Percentiles rank a stretch among this genome's conserved stretches.
phyloP scores from a whole-genome alignment of 2,113 vertebrate species.

The Porphyrio hochstetteri region DNA sequence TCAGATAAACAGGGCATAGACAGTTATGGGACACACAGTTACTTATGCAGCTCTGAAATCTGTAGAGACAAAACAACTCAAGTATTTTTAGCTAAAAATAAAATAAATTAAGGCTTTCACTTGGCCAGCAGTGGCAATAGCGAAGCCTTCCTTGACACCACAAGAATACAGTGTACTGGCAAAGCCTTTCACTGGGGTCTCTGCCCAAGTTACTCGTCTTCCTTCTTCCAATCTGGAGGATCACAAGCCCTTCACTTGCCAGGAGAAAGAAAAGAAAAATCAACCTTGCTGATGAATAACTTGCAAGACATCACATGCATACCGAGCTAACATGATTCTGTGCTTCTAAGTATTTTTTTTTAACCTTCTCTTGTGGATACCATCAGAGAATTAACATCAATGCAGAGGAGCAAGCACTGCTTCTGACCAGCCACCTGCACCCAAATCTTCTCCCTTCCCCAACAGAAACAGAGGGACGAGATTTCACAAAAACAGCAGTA shows the following conservation, averaged over 20 bases:
- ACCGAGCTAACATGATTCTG: fast-evolving
- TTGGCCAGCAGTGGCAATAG: neutral
- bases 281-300: neutral
- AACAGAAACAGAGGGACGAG: neutral
- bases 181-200: neutral
- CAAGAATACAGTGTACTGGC: neutral
- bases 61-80: neutral
- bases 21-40: fast-evolving
- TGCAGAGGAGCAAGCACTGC: neutral
- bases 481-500: neutral
- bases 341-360: neutral
- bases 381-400: neutral
- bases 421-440: neutral
- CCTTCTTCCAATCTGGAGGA: neutral
- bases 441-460: neutral
- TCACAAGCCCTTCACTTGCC: neutral
- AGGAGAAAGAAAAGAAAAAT: neutral
- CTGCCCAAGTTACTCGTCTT: neutral
- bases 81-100: neutral
- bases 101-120: neutral
- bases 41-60: neutral
- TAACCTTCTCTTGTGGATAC: fast-evolving
- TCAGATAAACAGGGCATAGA: neutral
- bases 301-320: neutral
- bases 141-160: neutral